Base-by-base conservation (phyloP, 2,797 vertebrate genomes). In the Mus caroli region DNA sequence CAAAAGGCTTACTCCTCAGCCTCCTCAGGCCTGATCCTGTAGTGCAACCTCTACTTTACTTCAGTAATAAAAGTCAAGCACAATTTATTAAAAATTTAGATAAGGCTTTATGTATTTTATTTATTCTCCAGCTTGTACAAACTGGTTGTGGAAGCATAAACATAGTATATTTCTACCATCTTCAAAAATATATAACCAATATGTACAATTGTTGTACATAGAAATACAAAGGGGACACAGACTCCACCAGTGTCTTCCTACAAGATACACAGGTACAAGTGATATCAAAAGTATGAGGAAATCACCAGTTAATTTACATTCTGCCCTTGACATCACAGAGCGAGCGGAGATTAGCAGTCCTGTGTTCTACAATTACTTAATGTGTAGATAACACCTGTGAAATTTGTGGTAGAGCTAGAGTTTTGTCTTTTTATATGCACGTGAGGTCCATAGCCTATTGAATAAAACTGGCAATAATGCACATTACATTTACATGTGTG, bases 181-280 rank as follows among this genome's bases (percentile, higher is more conserved):
- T 99, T 99, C 99, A 99, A 99, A 99, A 99, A 99, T 99, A 99
- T 99, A 99, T 99, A 99, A 99, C 99, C 99, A 99, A 99, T 99
- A 99, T 99, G 99, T 99, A 99, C 99, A 99, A 99, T 76, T 99
- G 99, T 99, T 99, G 99, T 99, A 99, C 99, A 5, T 99, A 99
- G 99, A 99, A 99, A 99, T 99, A 99, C 99, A 99, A 99, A 99
- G 99, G 98, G 98, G 99, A 99, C 99, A 97, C 99, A 97, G 99
- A 99, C 99, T 99, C 99, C 99, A 99, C 99, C 99, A 98, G 99
- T 99, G 99, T 99, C 99, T 99, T 99, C 99, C 99, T 99, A 99
- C 99, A 99, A 99, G 99, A 99, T 99, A 99, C 99, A 99, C 99
- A 99, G 99, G 99, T 99, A 99, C 99, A 99, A 99, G 99, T 99